These are phyloP conservation scores for Drosophila aff. DNA, from an alignment of 1,140 invertebrate genomes.

Conservation along the genomic window DNA sequence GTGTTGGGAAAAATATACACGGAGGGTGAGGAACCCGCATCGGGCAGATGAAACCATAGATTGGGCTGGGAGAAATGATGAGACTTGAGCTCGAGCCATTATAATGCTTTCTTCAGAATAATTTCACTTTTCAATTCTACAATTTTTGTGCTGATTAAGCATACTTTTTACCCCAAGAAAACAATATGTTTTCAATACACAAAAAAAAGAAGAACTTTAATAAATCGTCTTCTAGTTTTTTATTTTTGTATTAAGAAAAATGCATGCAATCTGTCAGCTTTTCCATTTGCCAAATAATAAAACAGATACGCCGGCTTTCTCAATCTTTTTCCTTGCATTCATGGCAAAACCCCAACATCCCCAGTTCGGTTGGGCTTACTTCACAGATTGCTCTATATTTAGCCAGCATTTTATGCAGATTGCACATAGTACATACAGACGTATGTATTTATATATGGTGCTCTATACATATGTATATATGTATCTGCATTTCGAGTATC, in stretches of 20 bases:
- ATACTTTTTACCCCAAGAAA: neutral
- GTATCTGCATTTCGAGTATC: slow-evolving; percentile 22
- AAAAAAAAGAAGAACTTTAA: neutral
- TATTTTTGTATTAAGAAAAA: neutral
- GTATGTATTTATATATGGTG: neutral
- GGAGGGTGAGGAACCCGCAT: slow-evolving; percentile 28
- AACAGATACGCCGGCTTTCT: slow-evolving; percentile 6
- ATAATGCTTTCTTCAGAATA: neutral
- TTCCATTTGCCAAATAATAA: slow-evolving; percentile 20
- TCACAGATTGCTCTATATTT: slow-evolving; percentile 27
- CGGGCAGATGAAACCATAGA: slow-evolving; percentile 36
- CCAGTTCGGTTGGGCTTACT: slow-evolving; percentile 3
- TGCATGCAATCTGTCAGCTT: slow-evolving; percentile 8
- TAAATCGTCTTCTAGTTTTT: neutral
- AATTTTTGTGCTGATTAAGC: neutral
- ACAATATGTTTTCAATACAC: neutral
- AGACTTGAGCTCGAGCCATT: slow-evolving; percentile 1
- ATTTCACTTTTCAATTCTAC: neutral
- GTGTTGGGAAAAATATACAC: neutral
- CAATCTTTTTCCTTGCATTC: slow-evolving; percentile 14
- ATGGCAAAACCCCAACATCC: neutral
- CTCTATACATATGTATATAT: neutral
- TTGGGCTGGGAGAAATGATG: slow-evolving; percentile 22
- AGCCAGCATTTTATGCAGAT: slow-evolving; percentile 33
- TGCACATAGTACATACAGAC: neutral